Conservation (phyloP, 2,113 vertebrate genomes). For the Festucalex cinctus region DNA sequence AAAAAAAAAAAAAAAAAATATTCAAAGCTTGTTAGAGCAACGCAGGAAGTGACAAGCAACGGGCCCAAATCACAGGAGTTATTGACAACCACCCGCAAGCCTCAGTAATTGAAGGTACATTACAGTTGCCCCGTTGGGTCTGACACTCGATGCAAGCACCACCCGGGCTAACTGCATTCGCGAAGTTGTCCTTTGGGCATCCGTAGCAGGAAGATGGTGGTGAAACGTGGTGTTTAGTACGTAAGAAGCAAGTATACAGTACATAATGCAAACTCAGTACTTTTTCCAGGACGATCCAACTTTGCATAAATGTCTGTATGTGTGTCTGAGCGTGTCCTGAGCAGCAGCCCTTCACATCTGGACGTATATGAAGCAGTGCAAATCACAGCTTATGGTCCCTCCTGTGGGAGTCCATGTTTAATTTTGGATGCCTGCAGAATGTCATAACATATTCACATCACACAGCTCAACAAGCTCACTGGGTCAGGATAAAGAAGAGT, state of each 20-base stretch:
- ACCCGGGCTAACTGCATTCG: too few relatives aligned
- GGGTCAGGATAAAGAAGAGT: conserved; percentile 34
- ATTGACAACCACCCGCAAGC: too few relatives aligned
- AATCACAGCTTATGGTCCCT: conserved; percentile 61
- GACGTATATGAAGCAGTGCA: conserved; percentile 33
- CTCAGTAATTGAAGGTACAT: too few relatives aligned
- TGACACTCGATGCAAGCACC: too few relatives aligned
- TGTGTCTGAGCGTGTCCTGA: conserved; percentile 5
- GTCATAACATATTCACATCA: conserved; percentile 70
- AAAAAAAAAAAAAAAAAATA: too few relatives aligned
- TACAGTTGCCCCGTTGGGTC: too few relatives aligned
- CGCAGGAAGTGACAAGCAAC: too few relatives aligned
- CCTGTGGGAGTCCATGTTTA: conserved; percentile 61
- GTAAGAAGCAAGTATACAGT: conserved; percentile 8
- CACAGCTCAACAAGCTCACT: conserved; percentile 55
- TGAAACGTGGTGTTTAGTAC: background rate
- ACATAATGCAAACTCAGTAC: conserved; percentile 27
- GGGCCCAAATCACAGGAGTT: too few relatives aligned
- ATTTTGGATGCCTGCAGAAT: conserved; percentile 66
- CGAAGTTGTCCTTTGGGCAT: too few relatives aligned
- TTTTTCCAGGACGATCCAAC: background rate
- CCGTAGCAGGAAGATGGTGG: too few relatives aligned
- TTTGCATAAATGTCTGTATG: background rate
- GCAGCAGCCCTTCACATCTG: conserved; percentile 19
- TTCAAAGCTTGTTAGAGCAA: too few relatives aligned